Evolutionary conservation across 2,888 invertebrate species (phyloP).

Genomic region (Julus scanicus): DNA sequence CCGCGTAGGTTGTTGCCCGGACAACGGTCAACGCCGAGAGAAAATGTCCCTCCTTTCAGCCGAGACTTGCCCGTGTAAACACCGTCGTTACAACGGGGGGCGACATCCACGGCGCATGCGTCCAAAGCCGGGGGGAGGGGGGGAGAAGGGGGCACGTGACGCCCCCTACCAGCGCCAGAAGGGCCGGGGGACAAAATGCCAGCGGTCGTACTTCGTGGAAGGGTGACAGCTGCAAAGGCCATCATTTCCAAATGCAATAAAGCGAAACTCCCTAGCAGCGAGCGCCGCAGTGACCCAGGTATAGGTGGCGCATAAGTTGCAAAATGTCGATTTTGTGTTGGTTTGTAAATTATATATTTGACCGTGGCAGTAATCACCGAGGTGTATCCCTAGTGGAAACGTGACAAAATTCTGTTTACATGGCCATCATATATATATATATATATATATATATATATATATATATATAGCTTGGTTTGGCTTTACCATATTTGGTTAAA

Average conservation of each 20-base stretch:
- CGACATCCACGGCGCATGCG: neutral
- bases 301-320: neutral
- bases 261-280: neutral
- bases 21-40: constrained; percentile 15
- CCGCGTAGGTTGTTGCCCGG: neutral
- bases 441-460: too few species aligned
- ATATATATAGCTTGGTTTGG: too few species aligned
- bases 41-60: neutral
- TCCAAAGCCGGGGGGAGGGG: neutral
- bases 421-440: too few species aligned
- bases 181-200: neutral
- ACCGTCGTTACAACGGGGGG: neutral
- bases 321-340: too few species aligned
- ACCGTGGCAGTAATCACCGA: too few species aligned
- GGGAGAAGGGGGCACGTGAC: neutral
- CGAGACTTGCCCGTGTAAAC: neutral
- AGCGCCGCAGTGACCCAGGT: neutral
- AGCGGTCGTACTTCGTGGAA: constrained; percentile 18
- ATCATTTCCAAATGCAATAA: constrained; percentile 19
- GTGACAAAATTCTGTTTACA: too few species aligned
- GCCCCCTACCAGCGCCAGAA: neutral
- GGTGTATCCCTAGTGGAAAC: too few species aligned
- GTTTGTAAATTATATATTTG: too few species aligned
- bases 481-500: too few species aligned
- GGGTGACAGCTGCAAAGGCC: constrained; percentile 15